phyloP scores from a whole-genome alignment of 2,113 vertebrate species.

The Cryptotis parvus region DNA sequence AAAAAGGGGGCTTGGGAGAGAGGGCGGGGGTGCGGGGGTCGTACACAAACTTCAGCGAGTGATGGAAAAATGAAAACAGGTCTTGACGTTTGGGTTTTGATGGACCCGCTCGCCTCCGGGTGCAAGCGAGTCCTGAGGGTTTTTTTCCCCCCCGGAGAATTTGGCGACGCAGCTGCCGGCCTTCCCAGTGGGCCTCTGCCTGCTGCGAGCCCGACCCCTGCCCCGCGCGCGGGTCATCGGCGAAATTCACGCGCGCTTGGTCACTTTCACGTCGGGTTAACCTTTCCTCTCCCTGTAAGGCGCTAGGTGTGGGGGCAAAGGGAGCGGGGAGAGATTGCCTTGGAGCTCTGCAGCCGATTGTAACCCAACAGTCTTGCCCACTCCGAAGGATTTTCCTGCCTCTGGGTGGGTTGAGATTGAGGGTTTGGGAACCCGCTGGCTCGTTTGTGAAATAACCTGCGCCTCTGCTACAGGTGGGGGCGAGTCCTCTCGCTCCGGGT shows the following conservation, averaged over 20 bases:
- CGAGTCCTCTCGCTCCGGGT: neutral
- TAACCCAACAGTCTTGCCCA: too few relatives aligned
- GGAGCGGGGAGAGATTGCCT: too few relatives aligned
- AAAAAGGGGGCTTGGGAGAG: conserved; percentile 73
- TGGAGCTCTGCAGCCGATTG: too few relatives aligned
- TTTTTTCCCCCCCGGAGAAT: conserved; percentile 45
- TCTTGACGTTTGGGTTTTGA: conserved; percentile 85
- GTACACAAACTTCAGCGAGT: too few relatives aligned
- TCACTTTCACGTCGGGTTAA: neutral
- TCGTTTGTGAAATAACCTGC: neutral
- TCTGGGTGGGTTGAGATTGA: neutral
- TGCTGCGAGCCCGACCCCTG: neutral
- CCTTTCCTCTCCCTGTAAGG: neutral
- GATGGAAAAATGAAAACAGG: conserved; percentile 73
- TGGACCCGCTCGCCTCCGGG: conserved; percentile 58
- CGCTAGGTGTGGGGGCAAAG: neutral
- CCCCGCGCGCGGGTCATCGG: accelerated
- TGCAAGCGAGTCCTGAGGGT: neutral
- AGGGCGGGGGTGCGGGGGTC: conserved; percentile 73
- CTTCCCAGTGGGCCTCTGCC: neutral
- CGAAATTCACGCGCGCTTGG: neutral
- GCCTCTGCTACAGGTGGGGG: neutral
- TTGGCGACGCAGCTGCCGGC: neutral
- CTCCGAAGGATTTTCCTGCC: neutral
- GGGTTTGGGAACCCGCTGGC: neutral